Percentiles rank a stretch among this genome's conserved stretches.
Conservation (phyloP, 2,888 invertebrate species). For the Caprella mutica region DNA sequence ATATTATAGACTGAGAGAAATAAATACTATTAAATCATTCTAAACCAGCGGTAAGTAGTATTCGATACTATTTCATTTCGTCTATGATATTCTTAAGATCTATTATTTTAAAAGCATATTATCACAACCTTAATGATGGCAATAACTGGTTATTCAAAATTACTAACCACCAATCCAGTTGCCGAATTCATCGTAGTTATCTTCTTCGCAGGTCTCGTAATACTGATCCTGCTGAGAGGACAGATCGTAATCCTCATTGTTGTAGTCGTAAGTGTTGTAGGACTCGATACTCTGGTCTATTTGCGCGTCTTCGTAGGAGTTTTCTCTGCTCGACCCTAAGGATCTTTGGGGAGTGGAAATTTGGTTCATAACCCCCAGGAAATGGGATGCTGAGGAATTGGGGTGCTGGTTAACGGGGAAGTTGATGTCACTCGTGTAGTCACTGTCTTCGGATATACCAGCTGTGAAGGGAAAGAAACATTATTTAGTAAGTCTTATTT, state of each 20-base stretch:
- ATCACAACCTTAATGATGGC: no score
- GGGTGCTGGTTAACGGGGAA: constrained; percentile 73
- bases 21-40: no score
- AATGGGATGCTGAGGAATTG: constrained; percentile 84
- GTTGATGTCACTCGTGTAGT: constrained; percentile 92
- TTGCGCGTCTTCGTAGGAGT: constrained; percentile 54
- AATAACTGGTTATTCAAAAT: constrained; percentile 31
- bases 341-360: constrained; percentile 66
- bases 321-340: constrained; percentile 65
- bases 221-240: constrained; percentile 20
- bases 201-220: constrained; percentile 39
- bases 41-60: no score
- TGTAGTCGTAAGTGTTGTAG: constrained; percentile 35
- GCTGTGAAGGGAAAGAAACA: constrained; percentile 47
- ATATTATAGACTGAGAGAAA: no score
- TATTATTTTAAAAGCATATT: no score
- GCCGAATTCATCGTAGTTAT: constrained; percentile 43
- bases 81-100: no score
- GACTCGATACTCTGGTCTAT: constrained; percentile 38
- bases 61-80: no score
- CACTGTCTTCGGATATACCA: constrained; percentile 91
- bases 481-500: background rate
- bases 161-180: constrained; percentile 11
- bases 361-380: constrained; percentile 63
- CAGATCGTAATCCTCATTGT: constrained; percentile 36